phyloP scores from a whole-genome alignment of 2,888 invertebrate species.

The Brenthis ino region DNA sequence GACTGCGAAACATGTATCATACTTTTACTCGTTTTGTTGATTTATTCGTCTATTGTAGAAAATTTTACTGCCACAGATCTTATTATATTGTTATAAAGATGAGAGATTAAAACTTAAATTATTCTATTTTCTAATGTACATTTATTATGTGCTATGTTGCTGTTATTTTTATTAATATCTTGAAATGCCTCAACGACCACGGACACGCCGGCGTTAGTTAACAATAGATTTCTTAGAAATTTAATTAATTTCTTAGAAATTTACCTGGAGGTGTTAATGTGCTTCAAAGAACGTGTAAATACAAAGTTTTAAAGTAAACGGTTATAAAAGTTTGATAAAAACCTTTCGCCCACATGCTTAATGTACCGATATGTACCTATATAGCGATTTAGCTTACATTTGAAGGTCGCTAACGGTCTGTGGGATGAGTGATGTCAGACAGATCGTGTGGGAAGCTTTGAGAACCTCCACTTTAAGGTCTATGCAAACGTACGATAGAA shows the following conservation, averaged over 20 bases:
- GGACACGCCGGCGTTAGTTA: too few species aligned
- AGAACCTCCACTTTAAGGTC: slow-evolving; percentile 25
- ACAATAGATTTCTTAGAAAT: too few species aligned
- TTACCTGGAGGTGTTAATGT: too few species aligned
- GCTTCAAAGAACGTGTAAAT: too few species aligned
- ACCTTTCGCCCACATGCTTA: neutral
- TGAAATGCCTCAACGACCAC: too few species aligned
- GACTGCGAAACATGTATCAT: slow-evolving; percentile 24
- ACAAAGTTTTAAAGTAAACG: neutral
- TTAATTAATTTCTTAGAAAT: too few species aligned
- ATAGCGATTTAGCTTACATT: slow-evolving; percentile 21
- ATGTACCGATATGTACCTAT: neutral
- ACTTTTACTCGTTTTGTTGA: slow-evolving; percentile 22
- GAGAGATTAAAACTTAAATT: neutral
- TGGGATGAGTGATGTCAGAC: slow-evolving; percentile 48
- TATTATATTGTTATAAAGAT: neutral
- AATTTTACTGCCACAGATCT: neutral
- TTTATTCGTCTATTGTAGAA: slow-evolving; percentile 17
- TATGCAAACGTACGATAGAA: neutral
- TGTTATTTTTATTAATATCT: too few species aligned
- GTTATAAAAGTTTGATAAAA: neutral
- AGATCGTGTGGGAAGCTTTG: slow-evolving; percentile 40
- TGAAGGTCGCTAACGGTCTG: slow-evolving; percentile 43
- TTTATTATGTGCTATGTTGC: too few species aligned
- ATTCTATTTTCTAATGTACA: too few species aligned